Evolutionary conservation across 2,797 vertebrate species (phyloP).

Genomic region (Sebastes diploproa): DNA sequence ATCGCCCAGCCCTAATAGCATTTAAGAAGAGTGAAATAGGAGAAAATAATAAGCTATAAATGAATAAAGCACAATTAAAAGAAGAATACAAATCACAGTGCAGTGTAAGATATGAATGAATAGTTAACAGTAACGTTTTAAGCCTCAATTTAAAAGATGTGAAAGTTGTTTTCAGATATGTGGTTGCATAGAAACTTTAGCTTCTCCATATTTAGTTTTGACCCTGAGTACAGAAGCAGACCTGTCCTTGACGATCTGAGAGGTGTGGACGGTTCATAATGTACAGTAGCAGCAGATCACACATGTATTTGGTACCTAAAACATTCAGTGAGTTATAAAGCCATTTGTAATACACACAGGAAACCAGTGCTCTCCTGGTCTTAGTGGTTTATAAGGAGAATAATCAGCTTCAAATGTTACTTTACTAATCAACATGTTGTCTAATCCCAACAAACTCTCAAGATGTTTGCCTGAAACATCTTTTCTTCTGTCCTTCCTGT

Average conservation of each 20-base stretch:
- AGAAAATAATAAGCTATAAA: too few species aligned
- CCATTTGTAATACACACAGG: not conserved
- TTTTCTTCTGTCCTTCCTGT: not conserved
- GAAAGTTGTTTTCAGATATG: not conserved
- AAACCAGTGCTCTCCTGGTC: not conserved
- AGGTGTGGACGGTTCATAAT: not conserved
- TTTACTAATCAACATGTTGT: not conserved
- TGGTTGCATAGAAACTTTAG: not conserved
- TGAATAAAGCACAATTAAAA: too few species aligned
- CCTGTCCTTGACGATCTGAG: too few species aligned
- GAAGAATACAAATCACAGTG: too few species aligned
- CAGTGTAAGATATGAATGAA: not conserved
- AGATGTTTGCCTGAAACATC: not conserved
- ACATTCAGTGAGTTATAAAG: not conserved
- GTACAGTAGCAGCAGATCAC: not conserved
- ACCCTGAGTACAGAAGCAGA: not conserved
- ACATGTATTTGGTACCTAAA: not conserved
- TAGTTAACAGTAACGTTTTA: not conserved
- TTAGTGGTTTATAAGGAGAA: not conserved
- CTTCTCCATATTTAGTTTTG: not conserved
- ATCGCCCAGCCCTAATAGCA: fast-evolving
- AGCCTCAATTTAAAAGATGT: not conserved
- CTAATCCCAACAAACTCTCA: not conserved
- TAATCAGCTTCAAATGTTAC: not conserved
- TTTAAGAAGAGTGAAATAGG: not conserved